Evolutionary conservation across 2,888 invertebrate genomes (phyloP).

Genomic region (Netelia virgata): DNA sequence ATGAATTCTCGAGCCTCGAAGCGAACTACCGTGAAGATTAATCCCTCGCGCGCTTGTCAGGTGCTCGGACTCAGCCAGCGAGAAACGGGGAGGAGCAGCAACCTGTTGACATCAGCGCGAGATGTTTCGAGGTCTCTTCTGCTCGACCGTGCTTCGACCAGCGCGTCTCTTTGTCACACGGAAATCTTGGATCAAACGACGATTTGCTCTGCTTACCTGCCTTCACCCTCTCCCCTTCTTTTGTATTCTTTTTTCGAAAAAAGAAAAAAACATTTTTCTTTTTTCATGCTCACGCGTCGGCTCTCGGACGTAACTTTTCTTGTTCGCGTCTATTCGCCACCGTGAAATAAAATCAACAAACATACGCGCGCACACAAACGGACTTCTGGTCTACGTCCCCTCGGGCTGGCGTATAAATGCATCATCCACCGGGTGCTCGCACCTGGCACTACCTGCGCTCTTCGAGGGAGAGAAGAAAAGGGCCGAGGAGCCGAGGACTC

Average conservation of each 20-base stretch:
- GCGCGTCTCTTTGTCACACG: slow-evolving; percentile 29
- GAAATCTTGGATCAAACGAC: slow-evolving; percentile 54
- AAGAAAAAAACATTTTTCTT: slow-evolving; percentile 13
- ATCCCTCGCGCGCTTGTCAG: slow-evolving; percentile 59
- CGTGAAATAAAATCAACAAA: slow-evolving; percentile 30
- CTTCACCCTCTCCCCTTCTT: neutral
- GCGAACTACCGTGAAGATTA: slow-evolving; percentile 61
- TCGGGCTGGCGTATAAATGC: slow-evolving; percentile 55
- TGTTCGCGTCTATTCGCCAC: neutral
- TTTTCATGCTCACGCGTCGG: slow-evolving; percentile 8
- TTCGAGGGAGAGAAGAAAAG: slow-evolving; percentile 25
- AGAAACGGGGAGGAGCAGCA: slow-evolving; percentile 1
- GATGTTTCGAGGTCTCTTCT: slow-evolving; percentile 30
- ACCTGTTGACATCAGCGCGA: slow-evolving; percentile 65
- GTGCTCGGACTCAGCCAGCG: slow-evolving; percentile 37
- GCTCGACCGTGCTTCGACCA: slow-evolving; percentile 28
- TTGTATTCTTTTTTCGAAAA: slow-evolving; percentile 22
- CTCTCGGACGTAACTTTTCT: slow-evolving; percentile 36
- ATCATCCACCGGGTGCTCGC: slow-evolving; percentile 38
- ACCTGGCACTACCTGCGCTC: slow-evolving; percentile 54
- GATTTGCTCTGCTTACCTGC: slow-evolving; percentile 42
- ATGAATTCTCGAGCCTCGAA: slow-evolving; percentile 45
- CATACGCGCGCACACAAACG: slow-evolving; percentile 16
- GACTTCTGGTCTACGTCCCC: slow-evolving; percentile 65
- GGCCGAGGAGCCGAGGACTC: slow-evolving; percentile 17